Conservation (phyloP, 2,113 vertebrate species). For the Pygoscelis antarcticus region DNA sequence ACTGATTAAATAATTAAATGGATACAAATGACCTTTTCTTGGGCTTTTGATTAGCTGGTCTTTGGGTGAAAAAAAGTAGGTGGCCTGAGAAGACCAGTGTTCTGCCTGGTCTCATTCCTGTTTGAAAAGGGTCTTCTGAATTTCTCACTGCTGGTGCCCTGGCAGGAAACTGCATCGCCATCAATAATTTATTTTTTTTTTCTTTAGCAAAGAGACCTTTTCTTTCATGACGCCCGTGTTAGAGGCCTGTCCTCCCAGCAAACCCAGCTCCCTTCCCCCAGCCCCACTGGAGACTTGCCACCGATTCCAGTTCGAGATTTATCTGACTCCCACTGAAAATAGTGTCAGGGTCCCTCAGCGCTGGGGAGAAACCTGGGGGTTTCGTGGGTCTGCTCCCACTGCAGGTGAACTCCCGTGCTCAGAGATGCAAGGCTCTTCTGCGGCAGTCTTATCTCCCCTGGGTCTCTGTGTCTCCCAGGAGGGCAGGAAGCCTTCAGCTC, state of each 20-base stretch:
- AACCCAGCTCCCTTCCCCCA: neutral
- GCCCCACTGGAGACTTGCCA: neutral
- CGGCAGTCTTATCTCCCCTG: accelerated
- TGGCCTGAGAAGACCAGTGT: neutral
- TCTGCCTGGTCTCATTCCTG: neutral
- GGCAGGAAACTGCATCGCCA: neutral
- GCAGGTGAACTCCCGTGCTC: neutral
- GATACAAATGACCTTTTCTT: slow-evolving; percentile 17
- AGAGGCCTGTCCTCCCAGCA: neutral
- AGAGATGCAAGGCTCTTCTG: accelerated
- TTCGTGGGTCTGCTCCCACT: neutral
- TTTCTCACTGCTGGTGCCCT: neutral
- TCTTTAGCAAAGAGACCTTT: neutral
- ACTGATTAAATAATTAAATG: slow-evolving; percentile 24
- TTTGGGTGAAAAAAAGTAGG: neutral
- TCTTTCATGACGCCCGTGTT: accelerated
- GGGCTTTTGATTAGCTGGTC: neutral
- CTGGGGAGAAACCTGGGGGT: neutral
- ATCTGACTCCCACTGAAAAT: neutral
- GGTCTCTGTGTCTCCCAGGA: neutral
- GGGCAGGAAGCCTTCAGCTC: neutral
- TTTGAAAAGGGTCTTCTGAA: neutral
- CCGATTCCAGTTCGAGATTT: accelerated
- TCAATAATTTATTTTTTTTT: neutral
- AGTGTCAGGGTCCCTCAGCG: accelerated